Evolutionary conservation across 2,888 invertebrate species (phyloP).

Genomic region (Pilophorus perplexus): DNA sequence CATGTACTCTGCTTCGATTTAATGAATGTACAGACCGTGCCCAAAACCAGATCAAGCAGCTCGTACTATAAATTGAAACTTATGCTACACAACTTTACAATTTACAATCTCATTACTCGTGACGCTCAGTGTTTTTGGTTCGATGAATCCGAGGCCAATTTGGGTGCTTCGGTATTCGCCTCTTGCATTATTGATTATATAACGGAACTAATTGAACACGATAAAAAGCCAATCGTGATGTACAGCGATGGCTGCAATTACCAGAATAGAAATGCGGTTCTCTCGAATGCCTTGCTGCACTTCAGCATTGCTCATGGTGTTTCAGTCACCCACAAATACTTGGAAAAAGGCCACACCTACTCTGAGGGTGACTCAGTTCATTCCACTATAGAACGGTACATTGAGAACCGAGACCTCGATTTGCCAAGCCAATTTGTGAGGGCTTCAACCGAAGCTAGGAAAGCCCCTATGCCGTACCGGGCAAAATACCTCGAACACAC

Average conservation of each 20-base stretch:
- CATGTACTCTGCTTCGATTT: conserved; percentile 1
- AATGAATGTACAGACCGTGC: conserved; percentile 6
- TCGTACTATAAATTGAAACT: conserved; percentile 3
- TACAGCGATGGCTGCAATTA: too few species aligned
- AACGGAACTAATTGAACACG: background rate
- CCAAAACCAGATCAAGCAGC: background rate
- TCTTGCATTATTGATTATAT: background rate
- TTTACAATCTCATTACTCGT: conserved; percentile 9
- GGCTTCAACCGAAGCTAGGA: conserved; percentile 35
- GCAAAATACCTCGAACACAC: conserved; percentile 35
- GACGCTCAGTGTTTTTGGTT: conserved; percentile 30
- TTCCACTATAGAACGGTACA: conserved; percentile 3
- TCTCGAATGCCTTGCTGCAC: conserved; percentile 23
- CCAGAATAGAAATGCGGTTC: conserved; percentile 12
- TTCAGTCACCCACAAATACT: conserved; percentile 14
- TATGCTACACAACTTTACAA: too few species aligned
- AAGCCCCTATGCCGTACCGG: conserved; percentile 30
- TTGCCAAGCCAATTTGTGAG: conserved; percentile 35
- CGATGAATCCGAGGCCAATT: conserved; percentile 15
- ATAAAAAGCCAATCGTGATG: background rate
- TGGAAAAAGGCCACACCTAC: conserved; percentile 28
- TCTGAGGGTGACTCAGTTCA: conserved; percentile 21
- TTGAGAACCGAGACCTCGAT: background rate
- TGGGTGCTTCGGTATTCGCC: conserved; percentile 8
- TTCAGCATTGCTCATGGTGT: background rate